Evolutionary conservation across 2,113 vertebrate species (phyloP), one percentile per base, ranked within the genome.

Genomic region (Tor tambroides): DNA sequence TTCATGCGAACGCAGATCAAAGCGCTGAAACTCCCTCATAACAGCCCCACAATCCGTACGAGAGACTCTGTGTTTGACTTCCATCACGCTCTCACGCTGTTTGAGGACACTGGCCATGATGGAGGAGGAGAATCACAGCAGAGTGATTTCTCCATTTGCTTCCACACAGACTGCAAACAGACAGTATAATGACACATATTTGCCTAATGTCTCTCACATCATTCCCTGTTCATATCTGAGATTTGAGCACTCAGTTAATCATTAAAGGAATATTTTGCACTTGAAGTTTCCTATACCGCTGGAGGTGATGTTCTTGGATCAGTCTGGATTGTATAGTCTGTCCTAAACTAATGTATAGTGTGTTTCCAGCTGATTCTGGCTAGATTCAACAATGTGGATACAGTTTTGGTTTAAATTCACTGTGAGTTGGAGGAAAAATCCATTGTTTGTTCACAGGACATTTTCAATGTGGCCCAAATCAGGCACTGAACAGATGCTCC

Each of bases 341-440:
- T 61, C 23, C 78, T 80, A 80, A 61, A 80, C 54, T 26, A 80
- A 61, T 80, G 32, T 17, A 41, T 80, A 61, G 78, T 80, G 32
- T 17, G 32, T 80, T 61, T 61, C 32, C 6, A 61, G 38, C 21
- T 2, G 23, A 17, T 61, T 61, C 54, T 38, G 11, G 32, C 21
- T 54, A 80, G 54, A 41, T 61, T 61, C 21, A 80, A 80, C 51
- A 41, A n/a, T 26, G 78, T 61, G 78, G 54, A 23, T 17, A 11
- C 19, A 23, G 76, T 61, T 14, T 61, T 56, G 10, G 6, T 61
- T 61, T 38, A 32, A 41, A 41, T 38, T 56, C 11, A 79, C 10
- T 2, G 51, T 59, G 4, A 79, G 19, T 1, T 35, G 30, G 32
- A 35, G 67, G 30, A 69, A 71, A 21, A n/a, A n/a, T n/a, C 3